Percentiles rank a stretch among this genome's conserved stretches.
phyloP scores from a whole-genome alignment of 2,888 invertebrate genomes.

The Dioctria linearis region DNA sequence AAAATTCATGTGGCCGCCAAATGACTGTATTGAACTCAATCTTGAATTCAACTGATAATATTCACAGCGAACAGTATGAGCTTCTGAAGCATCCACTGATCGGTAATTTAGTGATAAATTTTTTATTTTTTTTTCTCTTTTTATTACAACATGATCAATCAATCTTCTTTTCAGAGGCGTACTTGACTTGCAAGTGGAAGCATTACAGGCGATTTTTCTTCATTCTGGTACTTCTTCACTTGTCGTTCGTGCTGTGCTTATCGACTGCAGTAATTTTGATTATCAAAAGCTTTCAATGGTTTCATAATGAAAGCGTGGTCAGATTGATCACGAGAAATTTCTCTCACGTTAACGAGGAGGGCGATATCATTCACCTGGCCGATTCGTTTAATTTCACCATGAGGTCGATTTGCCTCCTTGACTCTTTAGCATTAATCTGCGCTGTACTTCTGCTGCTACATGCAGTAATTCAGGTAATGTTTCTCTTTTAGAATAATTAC shows the following conservation, averaged over 20 bases:
- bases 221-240: slow-evolving; percentile 68
- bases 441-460: slow-evolving; percentile 64
- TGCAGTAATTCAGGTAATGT: slow-evolving; percentile 66
- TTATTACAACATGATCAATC: slow-evolving; percentile 51
- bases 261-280: slow-evolving; percentile 62
- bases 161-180: slow-evolving; percentile 66
- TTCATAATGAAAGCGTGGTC: slow-evolving; percentile 41
- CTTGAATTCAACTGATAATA: slow-evolving; percentile 67
- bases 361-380: slow-evolving; percentile 13
- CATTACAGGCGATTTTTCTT: slow-evolving; percentile 72
- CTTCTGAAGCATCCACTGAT: slow-evolving; percentile 72
- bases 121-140: background rate
- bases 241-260: slow-evolving; percentile 69
- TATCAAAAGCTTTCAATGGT: slow-evolving; percentile 42
- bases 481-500: background rate
- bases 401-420: slow-evolving; percentile 58
- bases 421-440: slow-evolving; percentile 63
- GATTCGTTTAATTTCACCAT: slow-evolving; percentile 41
- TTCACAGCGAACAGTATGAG: slow-evolving; percentile 63
- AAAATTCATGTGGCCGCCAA: slow-evolving; percentile 63
- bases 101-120: slow-evolving; percentile 62
- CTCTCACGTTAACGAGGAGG: slow-evolving; percentile 22
- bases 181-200: slow-evolving; percentile 73
- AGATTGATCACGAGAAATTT: slow-evolving; percentile 29
- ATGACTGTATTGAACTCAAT: slow-evolving; percentile 71